These are phyloP conservation scores for Ligdia adustata DNA, from an alignment of 2,888 invertebrate species.

Conservation along the genomic window DNA sequence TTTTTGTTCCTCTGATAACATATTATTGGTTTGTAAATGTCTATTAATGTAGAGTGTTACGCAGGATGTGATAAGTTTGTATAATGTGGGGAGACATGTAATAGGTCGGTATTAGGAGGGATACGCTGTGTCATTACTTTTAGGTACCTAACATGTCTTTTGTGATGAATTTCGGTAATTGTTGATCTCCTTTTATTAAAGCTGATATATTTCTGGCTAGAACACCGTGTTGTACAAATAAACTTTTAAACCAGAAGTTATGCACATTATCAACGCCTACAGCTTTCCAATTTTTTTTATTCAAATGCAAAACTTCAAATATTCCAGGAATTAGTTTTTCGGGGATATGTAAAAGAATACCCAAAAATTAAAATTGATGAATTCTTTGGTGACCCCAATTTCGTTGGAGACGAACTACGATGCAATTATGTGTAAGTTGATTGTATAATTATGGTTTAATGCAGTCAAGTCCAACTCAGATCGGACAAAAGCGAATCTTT, in stretches of 20 bases:
- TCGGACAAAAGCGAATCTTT: no score
- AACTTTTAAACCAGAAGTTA: background rate
- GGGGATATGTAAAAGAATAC: conserved; percentile 55
- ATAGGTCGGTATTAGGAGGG: no score
- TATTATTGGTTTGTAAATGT: no score
- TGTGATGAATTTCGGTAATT: background rate
- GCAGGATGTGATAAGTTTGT: background rate
- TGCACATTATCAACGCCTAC: background rate
- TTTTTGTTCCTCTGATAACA: background rate
- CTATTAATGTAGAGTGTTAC: background rate
- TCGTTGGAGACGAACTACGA: conserved; percentile 61
- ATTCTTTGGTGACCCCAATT: conserved; percentile 66
- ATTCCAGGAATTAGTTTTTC: conserved; percentile 50
- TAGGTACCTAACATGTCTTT: no score
- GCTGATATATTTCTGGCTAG: background rate
- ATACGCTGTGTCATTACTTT: no score
- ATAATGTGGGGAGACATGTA: no score
- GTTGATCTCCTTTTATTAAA: background rate
- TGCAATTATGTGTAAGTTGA: conserved; percentile 53
- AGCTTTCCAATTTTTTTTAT: background rate
- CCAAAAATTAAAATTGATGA: conserved; percentile 52
- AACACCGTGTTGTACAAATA: background rate
- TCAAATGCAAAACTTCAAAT: no score
- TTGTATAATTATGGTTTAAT: no score
- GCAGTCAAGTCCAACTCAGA: no score